Percentiles rank a stretch among this genome's conserved stretches.
Conservation (phyloP, 2,797 vertebrate genomes). For the Pseudochirops cupreus region DNA sequence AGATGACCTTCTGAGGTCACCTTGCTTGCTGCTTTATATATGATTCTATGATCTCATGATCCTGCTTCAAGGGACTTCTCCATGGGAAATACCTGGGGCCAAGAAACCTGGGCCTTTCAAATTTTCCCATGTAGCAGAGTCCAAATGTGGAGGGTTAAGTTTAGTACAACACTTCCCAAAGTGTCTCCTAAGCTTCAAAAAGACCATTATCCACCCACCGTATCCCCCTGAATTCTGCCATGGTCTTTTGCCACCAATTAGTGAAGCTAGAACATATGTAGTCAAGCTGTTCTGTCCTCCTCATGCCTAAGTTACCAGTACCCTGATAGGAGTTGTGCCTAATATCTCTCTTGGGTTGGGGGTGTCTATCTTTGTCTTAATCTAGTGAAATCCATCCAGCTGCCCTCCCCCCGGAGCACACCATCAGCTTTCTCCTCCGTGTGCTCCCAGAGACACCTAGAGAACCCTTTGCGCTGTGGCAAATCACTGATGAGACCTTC, state of each 20-base stretch:
- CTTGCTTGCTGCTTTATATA: not conserved
- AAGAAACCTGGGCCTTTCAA: not conserved
- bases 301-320: not conserved
- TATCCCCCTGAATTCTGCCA: not conserved
- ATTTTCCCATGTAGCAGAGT: not conserved
- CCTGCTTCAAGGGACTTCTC: not conserved
- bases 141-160: not conserved
- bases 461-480: slow-evolving; percentile 95
- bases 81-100: not conserved
- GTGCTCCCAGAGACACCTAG: slow-evolving; percentile 90
- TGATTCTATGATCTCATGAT: not conserved
- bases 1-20: not conserved
- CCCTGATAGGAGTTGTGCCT: not conserved
- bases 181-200: not conserved
- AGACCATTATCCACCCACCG: not conserved
- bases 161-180: not conserved
- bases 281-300: not conserved
- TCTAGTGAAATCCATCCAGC: slow-evolving; percentile 87
- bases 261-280: not conserved
- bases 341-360: not conserved
- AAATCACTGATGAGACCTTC: slow-evolving; percentile 93
- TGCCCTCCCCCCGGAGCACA: slow-evolving; percentile 91
- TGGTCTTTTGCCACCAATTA: not conserved
- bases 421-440: slow-evolving; percentile 90
- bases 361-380: not conserved